Base-by-base conservation (phyloP, 2,888 invertebrate genomes). In the Ferrisia virgata region DNA sequence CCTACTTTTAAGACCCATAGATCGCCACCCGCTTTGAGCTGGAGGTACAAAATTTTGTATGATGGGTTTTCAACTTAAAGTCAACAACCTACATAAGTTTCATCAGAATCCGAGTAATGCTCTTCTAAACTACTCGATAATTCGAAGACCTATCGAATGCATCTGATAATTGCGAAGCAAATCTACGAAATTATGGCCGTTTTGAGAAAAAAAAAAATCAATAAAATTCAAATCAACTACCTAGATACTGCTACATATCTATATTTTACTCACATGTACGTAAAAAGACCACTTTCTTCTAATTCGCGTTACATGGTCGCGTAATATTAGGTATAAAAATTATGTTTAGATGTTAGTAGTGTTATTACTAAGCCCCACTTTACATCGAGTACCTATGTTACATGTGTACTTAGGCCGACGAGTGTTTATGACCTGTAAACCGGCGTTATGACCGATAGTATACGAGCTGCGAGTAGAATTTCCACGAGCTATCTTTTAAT, bases 401-500 rank as follows among this genome's bases (percentile, higher is more conserved):
- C 64, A 64, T 64, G 28, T 28, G 8, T 53, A 53, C 53, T 2
- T n/a, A 53, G n/a, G n/a, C n/a, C 18, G 5, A 9, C 53, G 53
- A 22, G 25, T 25, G 28, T 64, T 64, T 64, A 64, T 64, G 64
- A 64, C 64, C 64, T 28, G 64, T 64, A 64, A 64, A 64, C 64
- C 28, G 64, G 64, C 64, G 9, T 64, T 28, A 64, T 64, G 64
- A 64, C 64, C 64, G 64, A 64, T 64, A 64, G 4, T 64, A n/a
- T n/a, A 64, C 28, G 25, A 64, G 13, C 31, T 0, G 64, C n/a
- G 25, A 13, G 64, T 28, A 28, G 2, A 64, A 64, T 64, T 64
- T 64, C 64, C 64, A 64, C 64, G 64, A 64, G 28, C 64, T 64
- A 64, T 64, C 64, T 64, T 64, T 53, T 64, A 64, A 64, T 28